Conservation (phyloP, 2,113 vertebrate species). For the Macaca nemestrina region DNA sequence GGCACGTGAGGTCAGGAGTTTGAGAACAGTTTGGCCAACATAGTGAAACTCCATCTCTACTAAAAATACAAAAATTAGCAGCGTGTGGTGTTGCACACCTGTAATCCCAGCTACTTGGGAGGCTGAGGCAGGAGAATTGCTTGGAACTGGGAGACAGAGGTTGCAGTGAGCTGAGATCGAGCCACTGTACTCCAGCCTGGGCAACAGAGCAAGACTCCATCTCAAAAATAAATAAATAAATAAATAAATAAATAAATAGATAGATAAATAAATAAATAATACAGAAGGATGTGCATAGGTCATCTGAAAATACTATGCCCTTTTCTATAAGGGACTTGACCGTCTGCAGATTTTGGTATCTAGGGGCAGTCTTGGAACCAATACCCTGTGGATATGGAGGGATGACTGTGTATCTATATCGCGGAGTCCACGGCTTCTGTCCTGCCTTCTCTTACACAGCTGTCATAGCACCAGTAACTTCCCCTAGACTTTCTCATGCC, state of each 20-base stretch:
- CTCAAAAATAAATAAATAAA: neutral
- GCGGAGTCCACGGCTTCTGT: neutral
- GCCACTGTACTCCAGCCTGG: neutral
- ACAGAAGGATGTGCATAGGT: neutral
- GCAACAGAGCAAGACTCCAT: neutral
- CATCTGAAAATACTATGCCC: neutral
- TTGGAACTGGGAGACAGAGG: too few relatives aligned
- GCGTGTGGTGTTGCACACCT: too few relatives aligned
- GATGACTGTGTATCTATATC: neutral
- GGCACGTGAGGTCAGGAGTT: too few relatives aligned
- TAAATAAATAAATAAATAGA: neutral
- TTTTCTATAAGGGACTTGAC: neutral
- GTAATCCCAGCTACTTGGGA: too few relatives aligned
- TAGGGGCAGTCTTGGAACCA: neutral
- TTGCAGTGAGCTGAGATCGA: too few relatives aligned
- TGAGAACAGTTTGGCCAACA: neutral
- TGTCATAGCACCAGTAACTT: neutral
- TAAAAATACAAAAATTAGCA: too few relatives aligned
- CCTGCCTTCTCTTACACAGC: neutral
- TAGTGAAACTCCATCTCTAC: neutral
- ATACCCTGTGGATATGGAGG: neutral
- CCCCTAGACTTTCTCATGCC: neutral
- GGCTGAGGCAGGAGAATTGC: too few relatives aligned
- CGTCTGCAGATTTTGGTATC: neutral
- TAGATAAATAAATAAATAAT: too few relatives aligned